These are phyloP conservation scores for Poeciliopsis retropinna DNA, from an alignment of 2,113 vertebrate species.

Conservation along the genomic window DNA sequence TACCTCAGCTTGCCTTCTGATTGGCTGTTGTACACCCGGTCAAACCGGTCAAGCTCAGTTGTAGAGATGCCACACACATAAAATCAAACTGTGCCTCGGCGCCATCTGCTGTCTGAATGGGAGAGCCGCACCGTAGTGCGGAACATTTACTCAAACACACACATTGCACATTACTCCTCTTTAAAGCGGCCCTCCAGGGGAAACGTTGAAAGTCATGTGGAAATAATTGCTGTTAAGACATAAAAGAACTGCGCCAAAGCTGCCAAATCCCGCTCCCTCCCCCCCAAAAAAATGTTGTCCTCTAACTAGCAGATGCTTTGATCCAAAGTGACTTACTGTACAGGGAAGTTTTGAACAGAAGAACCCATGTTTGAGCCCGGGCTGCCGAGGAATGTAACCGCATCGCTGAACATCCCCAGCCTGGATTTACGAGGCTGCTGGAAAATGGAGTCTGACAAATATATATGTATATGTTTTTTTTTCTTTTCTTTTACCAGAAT, in stretches of 20 bases:
- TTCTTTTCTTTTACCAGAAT: constrained; percentile 10
- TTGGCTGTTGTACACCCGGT: constrained; percentile 57
- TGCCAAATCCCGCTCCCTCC: constrained; percentile 62
- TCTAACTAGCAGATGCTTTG: constrained; percentile 68
- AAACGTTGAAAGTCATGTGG: constrained; percentile 67
- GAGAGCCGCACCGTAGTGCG: constrained; percentile 52
- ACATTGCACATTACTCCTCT: constrained; percentile 19
- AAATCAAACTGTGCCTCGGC: constrained; percentile 66
- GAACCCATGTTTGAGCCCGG: constrained; percentile 35
- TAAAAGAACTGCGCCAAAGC: constrained; percentile 73
- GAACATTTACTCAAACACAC: constrained; percentile 15
- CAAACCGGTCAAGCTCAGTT: constrained; percentile 36
- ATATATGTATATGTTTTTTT: no score
- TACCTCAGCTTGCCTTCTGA: constrained; percentile 67
- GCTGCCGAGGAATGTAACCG: constrained; percentile 49
- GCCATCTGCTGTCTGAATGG: constrained; percentile 69
- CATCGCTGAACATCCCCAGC: constrained; percentile 17
- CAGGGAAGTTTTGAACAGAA: constrained; percentile 52
- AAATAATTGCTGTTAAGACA: constrained; percentile 73
- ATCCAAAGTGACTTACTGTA: constrained; percentile 74
- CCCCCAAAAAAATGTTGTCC: constrained; percentile 55
- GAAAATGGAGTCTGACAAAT: constrained; percentile 39
- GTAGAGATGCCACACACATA: constrained; percentile 21
- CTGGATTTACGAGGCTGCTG: constrained; percentile 44
- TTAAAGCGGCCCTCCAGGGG: constrained; percentile 51